Percentiles rank a stretch among this genome's conserved stretches.
Conservation (phyloP, 2,888 invertebrate species). For the Pterobdella sp. region DNA sequence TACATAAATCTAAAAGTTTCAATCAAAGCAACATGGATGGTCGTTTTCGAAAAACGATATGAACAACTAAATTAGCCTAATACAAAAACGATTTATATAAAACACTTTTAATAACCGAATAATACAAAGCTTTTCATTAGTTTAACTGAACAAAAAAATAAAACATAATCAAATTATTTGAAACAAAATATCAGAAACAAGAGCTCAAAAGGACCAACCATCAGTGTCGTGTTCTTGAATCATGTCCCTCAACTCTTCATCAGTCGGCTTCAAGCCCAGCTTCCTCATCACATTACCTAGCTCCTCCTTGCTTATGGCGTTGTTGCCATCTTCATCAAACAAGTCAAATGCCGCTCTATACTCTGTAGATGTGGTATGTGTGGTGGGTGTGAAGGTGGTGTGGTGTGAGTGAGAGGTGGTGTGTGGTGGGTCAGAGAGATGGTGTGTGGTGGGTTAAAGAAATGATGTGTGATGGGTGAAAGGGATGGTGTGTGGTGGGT, state of each 20-base stretch:
- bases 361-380: conserved; percentile 4
- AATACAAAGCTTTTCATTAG: background rate
- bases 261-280: conserved; percentile 20
- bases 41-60: too few species aligned
- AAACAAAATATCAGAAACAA: background rate
- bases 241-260: conserved; percentile 28
- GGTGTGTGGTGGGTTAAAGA: background rate
- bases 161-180: background rate
- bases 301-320: conserved; percentile 28
- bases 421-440: background rate
- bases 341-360: conserved; percentile 27
- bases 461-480: background rate
- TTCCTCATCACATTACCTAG: conserved; percentile 26
- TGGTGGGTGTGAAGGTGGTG: background rate
- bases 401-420: background rate
- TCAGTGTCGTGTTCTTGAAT: conserved; percentile 26
- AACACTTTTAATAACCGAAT: too few species aligned
- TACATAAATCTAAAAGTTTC: too few species aligned
- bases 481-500: background rate
- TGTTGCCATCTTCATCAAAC: conserved; percentile 28
- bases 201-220: background rate
- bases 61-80: too few species aligned
- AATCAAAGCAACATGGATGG: too few species aligned
- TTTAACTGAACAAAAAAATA: background rate
- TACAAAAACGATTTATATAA: too few species aligned